Base-by-base conservation (phyloP, 2,888 invertebrate genomes). In the Cheilosia impressa region DNA sequence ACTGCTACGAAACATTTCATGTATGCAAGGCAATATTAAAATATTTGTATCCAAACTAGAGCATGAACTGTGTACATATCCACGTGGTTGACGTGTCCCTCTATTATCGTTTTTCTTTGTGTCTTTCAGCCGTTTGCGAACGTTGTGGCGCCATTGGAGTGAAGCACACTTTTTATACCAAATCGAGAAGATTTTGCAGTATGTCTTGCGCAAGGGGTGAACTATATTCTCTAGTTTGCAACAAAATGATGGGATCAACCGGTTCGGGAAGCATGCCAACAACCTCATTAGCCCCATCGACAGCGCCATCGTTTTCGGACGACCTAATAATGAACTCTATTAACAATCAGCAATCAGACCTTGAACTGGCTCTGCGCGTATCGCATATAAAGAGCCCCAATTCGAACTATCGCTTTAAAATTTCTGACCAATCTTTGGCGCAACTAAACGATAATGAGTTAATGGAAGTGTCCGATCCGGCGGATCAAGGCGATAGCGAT, bases 121-220 rank as follows among this genome's bases (percentile, higher is more conserved):
- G 22, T 52, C 22, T 83, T 93, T 22, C 90, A 96, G 97, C 96
- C 89, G 96, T 96, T 57, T 97, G 97, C 92, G 96, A 96, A 91
- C 95, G 96, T 91, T 97, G 97, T 92, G 97, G 97, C 60, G 95
- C 96, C 19, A 96, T 96, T 87, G 97, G 97, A 62, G 96, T 97
- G 34, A 96, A 96, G 90, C 96, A 97, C 91, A 96, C 96, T 15
- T 97, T 97, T 92, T 97, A 97, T 90, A 96, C 96, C 15, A 95
- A 96, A 91, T 96, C 96, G 87, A 94, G 97, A 80, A 93, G 96
- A 87, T 97, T 96, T 92, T 97, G 97, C 91, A 96, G 96, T 90
- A 94, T 96, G 93, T 94, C 95, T 22, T 97, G 97, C 92, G 96
- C 96, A 9, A 93, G 96, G 57, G 93, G 94, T 45, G 92, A 92